Evolutionary conservation across 2,113 vertebrate genomes (phyloP).

Genomic region (Paedocypris sp.): DNA sequence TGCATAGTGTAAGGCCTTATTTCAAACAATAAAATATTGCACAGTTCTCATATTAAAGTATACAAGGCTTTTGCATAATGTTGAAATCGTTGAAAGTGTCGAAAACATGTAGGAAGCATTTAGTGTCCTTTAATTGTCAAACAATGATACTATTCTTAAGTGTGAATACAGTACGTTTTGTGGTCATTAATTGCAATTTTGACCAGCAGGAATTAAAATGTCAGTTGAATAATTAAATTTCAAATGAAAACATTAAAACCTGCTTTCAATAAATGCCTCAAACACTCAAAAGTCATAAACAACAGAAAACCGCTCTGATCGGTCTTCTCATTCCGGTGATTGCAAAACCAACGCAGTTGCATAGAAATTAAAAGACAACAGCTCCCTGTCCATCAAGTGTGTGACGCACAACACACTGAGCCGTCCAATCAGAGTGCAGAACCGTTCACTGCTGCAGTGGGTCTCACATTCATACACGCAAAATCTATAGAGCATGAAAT

Average conservation of each 20-base stretch:
- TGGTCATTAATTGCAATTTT: background rate
- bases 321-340: slow-evolving; percentile 25
- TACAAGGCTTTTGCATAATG: slow-evolving; percentile 43
- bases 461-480: slow-evolving; percentile 56
- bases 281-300: background rate
- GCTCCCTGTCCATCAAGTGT: slow-evolving; percentile 56
- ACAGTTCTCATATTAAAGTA: slow-evolving; percentile 45
- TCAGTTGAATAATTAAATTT: no score
- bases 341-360: slow-evolving; percentile 49
- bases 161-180: background rate
- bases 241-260: no score
- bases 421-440: slow-evolving; percentile 69
- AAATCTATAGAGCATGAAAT: slow-evolving; percentile 32
- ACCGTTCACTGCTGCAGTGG: slow-evolving; percentile 63
- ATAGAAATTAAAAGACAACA: slow-evolving; percentile 69
- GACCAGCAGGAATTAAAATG: no score
- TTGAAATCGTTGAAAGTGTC: no score
- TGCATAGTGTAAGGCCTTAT: slow-evolving; percentile 20
- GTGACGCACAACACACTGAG: slow-evolving; percentile 59
- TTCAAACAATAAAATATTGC: slow-evolving; percentile 39
- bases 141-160: background rate
- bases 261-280: no score
- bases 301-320: slow-evolving; percentile 8
- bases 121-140: background rate
- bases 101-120: slow-evolving; percentile 49